A percentile compares a stretch with the other conserved stretches of the same genome.
Conservation (phyloP, 2,797 vertebrate genomes). For the Anisognathus igniventris region DNA sequence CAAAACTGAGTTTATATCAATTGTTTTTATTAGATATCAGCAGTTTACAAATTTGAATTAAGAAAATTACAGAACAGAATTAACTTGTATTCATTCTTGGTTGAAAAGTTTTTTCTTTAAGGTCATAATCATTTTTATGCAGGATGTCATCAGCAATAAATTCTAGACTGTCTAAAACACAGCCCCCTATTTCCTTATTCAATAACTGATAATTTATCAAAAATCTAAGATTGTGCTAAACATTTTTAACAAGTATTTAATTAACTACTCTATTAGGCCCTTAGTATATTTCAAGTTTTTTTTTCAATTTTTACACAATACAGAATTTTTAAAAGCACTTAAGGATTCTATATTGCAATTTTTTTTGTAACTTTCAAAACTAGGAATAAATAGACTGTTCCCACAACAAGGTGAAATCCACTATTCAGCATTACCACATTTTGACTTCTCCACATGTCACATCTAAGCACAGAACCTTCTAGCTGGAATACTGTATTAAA, state of each 20-base stretch:
- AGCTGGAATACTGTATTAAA: constrained; percentile 18
- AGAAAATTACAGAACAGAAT: constrained; percentile 60
- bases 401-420: neutral
- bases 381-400: constrained; percentile 14
- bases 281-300: neutral
- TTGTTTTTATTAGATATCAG: constrained; percentile 59
- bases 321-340: neutral
- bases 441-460: neutral
- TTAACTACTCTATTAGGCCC: neutral
- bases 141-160: constrained; percentile 31
- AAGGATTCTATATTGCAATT: neutral
- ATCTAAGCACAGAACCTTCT: constrained; percentile 21
- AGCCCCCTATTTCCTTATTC: constrained; percentile 44
- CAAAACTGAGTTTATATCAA: neutral
- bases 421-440: neutral
- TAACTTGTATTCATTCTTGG: constrained; percentile 22
- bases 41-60: constrained; percentile 57
- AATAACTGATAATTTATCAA: constrained; percentile 47
- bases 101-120: neutral
- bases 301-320: neutral
- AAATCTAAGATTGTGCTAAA: constrained; percentile 53
- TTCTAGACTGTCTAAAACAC: constrained; percentile 73
- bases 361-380: neutral
- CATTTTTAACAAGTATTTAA: constrained; percentile 21
- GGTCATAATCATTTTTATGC: constrained; percentile 32